phyloP scores from a whole-genome alignment of 2,888 invertebrate species.

The Caenorhabditis sp. region DNA sequence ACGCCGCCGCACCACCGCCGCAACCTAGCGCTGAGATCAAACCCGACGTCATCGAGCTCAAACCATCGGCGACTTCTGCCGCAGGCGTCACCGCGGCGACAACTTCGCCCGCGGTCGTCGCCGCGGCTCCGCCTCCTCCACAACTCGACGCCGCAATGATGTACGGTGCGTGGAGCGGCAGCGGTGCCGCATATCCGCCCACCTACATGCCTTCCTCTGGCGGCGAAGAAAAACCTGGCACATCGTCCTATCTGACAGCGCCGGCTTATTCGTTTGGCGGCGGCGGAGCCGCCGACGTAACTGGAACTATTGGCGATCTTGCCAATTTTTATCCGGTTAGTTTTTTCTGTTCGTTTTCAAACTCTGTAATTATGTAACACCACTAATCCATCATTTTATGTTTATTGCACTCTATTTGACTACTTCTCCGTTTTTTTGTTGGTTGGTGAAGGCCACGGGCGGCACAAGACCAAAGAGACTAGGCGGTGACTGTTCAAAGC shows the following conservation, averaged over 20 bases:
- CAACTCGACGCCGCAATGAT: not conserved
- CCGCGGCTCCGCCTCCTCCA: not conserved
- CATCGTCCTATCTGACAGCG: not conserved
- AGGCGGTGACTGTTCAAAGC: not conserved
- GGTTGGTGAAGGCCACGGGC: not conserved
- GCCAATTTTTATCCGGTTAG: not conserved
- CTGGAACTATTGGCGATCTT: not conserved
- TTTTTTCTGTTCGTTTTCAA: not conserved
- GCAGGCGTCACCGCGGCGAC: not conserved
- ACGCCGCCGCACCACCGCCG: not conserved
- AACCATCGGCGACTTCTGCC: not conserved
- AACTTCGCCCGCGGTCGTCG: not conserved
- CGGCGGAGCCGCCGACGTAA: too few species aligned
- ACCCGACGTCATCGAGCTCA: not conserved
- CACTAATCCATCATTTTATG: slow-evolving; percentile 33
- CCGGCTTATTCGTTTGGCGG: not conserved
- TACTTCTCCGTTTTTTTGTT: slow-evolving; percentile 10
- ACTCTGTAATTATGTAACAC: slow-evolving; percentile 4
- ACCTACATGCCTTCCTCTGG: not conserved
- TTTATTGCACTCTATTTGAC: not conserved
- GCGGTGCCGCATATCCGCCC: too few species aligned
- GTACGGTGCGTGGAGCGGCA: not conserved
- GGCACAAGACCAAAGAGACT: not conserved
- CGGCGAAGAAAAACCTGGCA: not conserved
- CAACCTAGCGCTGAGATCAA: not conserved